These are phyloP conservation scores for Scaptomyza flava DNA, from an alignment of 2,888 invertebrate genomes.

Conservation along the genomic window DNA sequence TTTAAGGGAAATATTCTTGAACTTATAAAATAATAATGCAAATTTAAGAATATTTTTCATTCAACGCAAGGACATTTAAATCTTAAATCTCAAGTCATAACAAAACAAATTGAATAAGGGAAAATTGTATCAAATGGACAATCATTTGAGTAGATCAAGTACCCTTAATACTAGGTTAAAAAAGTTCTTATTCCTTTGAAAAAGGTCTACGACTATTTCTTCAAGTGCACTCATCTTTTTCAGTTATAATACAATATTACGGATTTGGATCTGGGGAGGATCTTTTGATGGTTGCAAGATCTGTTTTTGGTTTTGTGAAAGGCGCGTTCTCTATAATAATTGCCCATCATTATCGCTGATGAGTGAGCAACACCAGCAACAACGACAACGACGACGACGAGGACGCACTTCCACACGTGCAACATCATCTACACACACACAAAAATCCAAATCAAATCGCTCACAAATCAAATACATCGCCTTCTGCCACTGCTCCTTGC, in stretches of 20 bases:
- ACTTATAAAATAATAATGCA: not conserved
- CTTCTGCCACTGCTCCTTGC: not conserved
- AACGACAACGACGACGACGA: not conserved
- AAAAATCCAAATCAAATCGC: constrained; percentile 66
- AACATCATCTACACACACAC: constrained; percentile 28
- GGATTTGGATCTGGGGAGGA: constrained; percentile 8
- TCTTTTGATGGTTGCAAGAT: constrained; percentile 14
- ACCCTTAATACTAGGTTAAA: too few species aligned
- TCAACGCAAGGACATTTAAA: not conserved
- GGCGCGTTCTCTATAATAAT: constrained; percentile 69
- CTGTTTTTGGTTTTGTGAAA: constrained; percentile 39
- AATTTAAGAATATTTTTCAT: not conserved
- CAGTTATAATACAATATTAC: not conserved
- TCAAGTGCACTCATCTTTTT: constrained; percentile 2
- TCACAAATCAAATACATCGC: constrained; percentile 68
- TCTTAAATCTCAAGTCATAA: not conserved
- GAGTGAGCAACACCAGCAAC: constrained; percentile 68
- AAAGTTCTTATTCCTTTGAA: too few species aligned
- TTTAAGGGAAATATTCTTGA: not conserved
- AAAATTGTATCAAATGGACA: too few species aligned
- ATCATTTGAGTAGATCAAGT: too few species aligned
- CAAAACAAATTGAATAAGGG: too few species aligned
- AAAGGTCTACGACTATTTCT: not conserved
- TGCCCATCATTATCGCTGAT: constrained; percentile 79
- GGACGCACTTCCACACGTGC: constrained; percentile 50